Conservation (phyloP, 2,888 invertebrate species). For the Volucella zonaria region DNA sequence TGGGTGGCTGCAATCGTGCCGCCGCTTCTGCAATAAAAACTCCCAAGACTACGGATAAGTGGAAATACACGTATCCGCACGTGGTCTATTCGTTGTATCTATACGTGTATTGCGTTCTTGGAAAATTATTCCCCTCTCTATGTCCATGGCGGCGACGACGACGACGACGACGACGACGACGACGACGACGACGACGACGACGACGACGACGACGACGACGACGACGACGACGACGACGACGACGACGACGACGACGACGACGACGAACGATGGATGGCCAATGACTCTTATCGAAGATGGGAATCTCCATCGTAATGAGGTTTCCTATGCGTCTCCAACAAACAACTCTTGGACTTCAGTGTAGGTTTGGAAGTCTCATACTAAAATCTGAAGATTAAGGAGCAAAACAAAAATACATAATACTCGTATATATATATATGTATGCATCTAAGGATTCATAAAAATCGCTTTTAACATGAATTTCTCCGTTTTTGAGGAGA, state of each 20-base stretch:
- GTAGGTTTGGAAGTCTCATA: conserved; percentile 34
- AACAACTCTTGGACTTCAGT: background rate
- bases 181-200: too few relatives aligned
- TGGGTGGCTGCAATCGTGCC: conserved; percentile 8
- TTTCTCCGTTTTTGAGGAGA: conserved; percentile 14
- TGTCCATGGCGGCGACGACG: background rate
- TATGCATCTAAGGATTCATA: conserved; percentile 1
- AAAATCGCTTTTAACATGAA: conserved; percentile 51
- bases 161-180: conserved; percentile 4
- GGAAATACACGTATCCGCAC: conserved; percentile 14
- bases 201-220: too few relatives aligned
- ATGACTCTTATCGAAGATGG: conserved; percentile 46
- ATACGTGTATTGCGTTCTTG: conserved; percentile 15
- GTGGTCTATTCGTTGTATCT: conserved; percentile 16
- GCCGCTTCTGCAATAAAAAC: conserved; percentile 45
- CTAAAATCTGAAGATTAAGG: conserved; percentile 11
- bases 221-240: too few relatives aligned
- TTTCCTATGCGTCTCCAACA: conserved; percentile 1
- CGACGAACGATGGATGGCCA: background rate
- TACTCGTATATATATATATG: too few relatives aligned
- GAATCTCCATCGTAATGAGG: conserved; percentile 60
- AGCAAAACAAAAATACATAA: conserved; percentile 13
- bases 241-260: background rate
- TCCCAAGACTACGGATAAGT: conserved; percentile 24
- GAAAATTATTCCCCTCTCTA: conserved; percentile 3